These are phyloP conservation scores for Phasianus colchicus DNA, from an alignment of 2,113 vertebrate species.

Conservation along the genomic window DNA sequence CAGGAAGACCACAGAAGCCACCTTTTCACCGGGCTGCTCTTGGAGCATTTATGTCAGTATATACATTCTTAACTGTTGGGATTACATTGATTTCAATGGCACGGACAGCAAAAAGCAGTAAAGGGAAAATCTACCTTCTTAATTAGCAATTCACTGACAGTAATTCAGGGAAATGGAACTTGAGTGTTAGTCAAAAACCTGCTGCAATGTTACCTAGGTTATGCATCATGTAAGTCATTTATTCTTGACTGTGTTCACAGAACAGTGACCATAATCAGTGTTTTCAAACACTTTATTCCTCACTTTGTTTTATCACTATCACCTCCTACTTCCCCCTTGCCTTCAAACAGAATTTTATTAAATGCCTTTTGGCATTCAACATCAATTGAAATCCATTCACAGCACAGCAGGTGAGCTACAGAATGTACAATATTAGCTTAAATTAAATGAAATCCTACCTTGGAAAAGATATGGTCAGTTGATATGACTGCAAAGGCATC, in stretches of 20 bases:
- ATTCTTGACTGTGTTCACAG: not conserved
- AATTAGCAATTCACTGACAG: not conserved
- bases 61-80: not conserved
- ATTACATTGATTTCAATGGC: not conserved
- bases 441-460: not conserved
- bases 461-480: not conserved
- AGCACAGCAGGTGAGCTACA: not conserved
- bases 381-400: not conserved
- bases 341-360: not conserved
- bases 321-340: not conserved
- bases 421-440: not conserved
- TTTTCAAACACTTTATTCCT: not conserved
- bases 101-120: not conserved
- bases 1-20: not conserved
- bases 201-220: not conserved
- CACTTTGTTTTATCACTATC: not conserved
- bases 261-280: not conserved
- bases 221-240: not conserved
- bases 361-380: not conserved
- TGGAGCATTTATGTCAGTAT: not conserved
- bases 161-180: not conserved
- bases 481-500: not conserved
- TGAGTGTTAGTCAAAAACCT: not conserved
- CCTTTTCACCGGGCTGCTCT: not conserved
- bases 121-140: not conserved